Evolutionary conservation across 2,113 vertebrate species (phyloP), one percentile per base, ranked within the genome.

Genomic region (Seriola aureovittata): DNA sequence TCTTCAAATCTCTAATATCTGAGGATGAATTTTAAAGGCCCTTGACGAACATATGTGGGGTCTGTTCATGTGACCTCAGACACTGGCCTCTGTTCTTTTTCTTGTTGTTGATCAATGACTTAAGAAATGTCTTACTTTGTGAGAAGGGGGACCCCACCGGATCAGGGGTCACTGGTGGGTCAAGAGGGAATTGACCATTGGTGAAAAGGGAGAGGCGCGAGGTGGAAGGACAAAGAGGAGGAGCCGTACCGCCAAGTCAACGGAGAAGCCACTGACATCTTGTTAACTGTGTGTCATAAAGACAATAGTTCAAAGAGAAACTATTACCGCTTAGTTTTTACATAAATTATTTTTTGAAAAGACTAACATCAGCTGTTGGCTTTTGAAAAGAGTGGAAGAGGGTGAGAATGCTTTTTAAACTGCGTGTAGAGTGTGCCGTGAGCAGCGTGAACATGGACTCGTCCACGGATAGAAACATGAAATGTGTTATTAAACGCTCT

Each of bases 271-370:
- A 80, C 92, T 92, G 91, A 88, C 90, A 80, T 93, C 84, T 78
- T 85, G 85, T 88, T 84, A 91, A 91, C 85, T 74, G 79, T 82
- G 88, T 82, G 91, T 91, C 91, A 91, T 87, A 87, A 90, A 90
- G 91, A 93, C 89, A 85, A 91, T 89, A 79, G 90, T 88, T 89
- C 82, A 85, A 91, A 93, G 90, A 93, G 90, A 93, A 93, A 92
- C 93, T 93, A 92, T 93, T 95, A 95, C 94, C 34, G 91, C 92
- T 95, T 94, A 91, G 93, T 95, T 95, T 96, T 95, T 95, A 95
- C 94, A 95, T 94, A 93, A 94, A 95, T 95, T 93, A 95, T 95
- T 95, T 95, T 96, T 94, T 94, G 92, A 93, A 91, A 93, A 92
- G 91, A 93, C 91, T 94, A 94, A 94, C 93, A 90, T 94, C 93